Base-by-base conservation (phyloP, 2,113 vertebrate species). In the Zapornia atra region DNA sequence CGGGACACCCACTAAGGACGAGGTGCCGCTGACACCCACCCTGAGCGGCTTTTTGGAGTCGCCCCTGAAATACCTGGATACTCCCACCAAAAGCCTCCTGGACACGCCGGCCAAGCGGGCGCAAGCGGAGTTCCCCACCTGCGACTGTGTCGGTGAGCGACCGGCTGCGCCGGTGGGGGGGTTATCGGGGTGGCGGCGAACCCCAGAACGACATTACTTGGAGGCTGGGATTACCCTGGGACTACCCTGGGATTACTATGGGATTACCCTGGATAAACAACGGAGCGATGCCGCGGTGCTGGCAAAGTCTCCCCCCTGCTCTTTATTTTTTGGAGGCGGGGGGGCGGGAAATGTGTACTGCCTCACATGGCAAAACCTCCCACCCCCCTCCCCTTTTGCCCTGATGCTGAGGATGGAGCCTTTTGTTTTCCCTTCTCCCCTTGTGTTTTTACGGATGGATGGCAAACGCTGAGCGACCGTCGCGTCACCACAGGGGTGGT, bases 1-100 rank as follows among this genome's bases (percentile, higher is more conserved):
- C 29, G 98, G 98, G 95, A 99, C 99, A 0, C 99, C 99, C 44
- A 99, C 98, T 44, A 99, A 99, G 98, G 98, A 98, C 1, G 97
- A 98, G 63, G 98, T 98, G 60, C 98, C 99, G 11, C 98, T 98
- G 73, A 98, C 98, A 3, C 99, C 99, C 6, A 99, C 99, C 70
- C 98, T 99, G 68, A 99, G 98, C 88, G 99, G 99, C 71, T 99
- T 99, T 82, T 95, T 99, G 93, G 99, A 99, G 89, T 99, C 99
- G 3, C 99, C 99, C 5, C 95, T 99, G 29, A 99, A 98, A 78
- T 99, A 99, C 95, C 97, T 99, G 96, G 99, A 99, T 94, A 99
- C 98, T 1, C 99, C 99, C 5, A 99, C 99, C 84, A 99, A 99
- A 95, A 99, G 97, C 92, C 97, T 99, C 94, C 97, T 99, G 98